Evolutionary conservation across 2,113 vertebrate genomes (phyloP).

Genomic region (rabbit (Oryctolagus cuniculus)): DNA sequence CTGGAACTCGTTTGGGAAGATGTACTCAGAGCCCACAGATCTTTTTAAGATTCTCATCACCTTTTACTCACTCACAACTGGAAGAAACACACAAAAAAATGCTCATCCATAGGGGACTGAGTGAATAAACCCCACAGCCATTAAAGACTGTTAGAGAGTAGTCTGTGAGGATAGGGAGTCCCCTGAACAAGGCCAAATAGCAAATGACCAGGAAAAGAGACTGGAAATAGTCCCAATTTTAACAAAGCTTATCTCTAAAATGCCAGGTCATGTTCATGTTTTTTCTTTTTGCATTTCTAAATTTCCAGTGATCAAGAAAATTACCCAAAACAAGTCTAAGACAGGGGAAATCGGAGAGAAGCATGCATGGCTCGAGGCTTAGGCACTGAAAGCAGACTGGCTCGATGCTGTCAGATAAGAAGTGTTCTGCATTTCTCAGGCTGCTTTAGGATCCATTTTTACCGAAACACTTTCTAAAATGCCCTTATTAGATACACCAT

Average conservation of each 20-base stretch:
- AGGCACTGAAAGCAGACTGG: background rate
- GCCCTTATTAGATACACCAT: too few species aligned
- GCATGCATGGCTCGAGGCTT: background rate
- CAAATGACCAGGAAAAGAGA: background rate
- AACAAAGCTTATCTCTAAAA: background rate
- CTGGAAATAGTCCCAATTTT: background rate
- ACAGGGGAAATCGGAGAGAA: background rate
- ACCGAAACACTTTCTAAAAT: background rate
- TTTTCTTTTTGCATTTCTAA: background rate
- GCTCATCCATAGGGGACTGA: background rate
- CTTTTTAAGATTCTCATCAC: conserved; percentile 20
- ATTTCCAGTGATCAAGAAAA: conserved; percentile 1
- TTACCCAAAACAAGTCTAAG: background rate
- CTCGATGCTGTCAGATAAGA: background rate
- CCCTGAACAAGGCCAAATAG: background rate
- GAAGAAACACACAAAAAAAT: background rate
- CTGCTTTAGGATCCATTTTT: background rate
- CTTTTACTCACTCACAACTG: background rate
- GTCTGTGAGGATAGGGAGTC: background rate
- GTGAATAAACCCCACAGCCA: background rate
- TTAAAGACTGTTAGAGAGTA: background rate
- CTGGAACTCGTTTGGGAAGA: conserved; percentile 5
- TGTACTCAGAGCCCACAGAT: background rate
- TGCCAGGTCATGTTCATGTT: background rate
- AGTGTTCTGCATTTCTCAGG: background rate